These are phyloP conservation scores for Nomada fabriciana DNA, from an alignment of 2,888 invertebrate genomes.

Conservation along the genomic window DNA sequence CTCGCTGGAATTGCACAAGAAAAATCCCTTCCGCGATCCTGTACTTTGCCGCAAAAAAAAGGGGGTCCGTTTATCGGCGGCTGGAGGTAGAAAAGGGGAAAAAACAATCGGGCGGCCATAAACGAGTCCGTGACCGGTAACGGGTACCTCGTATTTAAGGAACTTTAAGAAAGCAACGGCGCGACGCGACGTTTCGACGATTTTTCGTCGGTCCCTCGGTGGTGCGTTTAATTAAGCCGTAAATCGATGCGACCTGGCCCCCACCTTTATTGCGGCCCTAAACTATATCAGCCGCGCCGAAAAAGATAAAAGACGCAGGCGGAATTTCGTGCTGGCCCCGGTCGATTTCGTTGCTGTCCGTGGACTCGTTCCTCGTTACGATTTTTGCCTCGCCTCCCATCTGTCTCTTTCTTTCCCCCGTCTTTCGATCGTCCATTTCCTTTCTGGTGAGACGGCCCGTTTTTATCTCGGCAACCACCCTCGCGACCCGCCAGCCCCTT, in stretches of 20 bases:
- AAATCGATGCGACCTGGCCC: constrained; percentile 69
- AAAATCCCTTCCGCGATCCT: constrained; percentile 35
- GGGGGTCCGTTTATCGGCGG: constrained; percentile 48
- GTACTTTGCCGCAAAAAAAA: constrained; percentile 6
- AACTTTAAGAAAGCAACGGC: constrained; percentile 62
- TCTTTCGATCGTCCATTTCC: neutral
- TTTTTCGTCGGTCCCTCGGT: constrained; percentile 55
- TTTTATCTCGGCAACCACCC: constrained; percentile 54
- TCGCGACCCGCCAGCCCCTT: constrained; percentile 13
- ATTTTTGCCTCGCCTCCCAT: constrained; percentile 30
- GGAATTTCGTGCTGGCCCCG: constrained; percentile 40
- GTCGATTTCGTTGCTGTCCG: constrained; percentile 24
- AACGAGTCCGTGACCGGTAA: constrained; percentile 43
- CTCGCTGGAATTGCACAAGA: neutral
- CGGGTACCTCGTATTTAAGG: constrained; percentile 64
- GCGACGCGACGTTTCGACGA: constrained; percentile 37
- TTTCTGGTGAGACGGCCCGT: constrained; percentile 26
- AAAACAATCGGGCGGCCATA: constrained; percentile 52
- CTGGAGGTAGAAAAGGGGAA: neutral
- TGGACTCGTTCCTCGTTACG: constrained; percentile 38
- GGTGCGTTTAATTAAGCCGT: constrained; percentile 76
- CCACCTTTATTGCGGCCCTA: constrained; percentile 70
- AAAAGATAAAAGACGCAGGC: constrained; percentile 53
- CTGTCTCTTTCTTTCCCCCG: neutral
- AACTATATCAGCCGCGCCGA: constrained; percentile 68